Base-by-base conservation (phyloP, 2,797 vertebrate species). In the Huso huso region DNA sequence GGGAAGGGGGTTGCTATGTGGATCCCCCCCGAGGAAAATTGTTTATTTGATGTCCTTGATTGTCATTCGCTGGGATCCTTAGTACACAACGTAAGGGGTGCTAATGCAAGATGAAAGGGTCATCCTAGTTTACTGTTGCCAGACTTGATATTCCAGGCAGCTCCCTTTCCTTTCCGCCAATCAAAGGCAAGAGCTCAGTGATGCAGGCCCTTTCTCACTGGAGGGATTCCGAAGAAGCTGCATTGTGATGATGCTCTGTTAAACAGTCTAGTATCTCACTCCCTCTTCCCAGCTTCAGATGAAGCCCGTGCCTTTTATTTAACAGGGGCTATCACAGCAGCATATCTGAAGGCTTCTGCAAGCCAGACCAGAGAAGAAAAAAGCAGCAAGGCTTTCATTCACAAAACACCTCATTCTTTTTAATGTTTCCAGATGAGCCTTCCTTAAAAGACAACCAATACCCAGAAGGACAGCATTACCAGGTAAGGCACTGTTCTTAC, bases 191-290 rank as follows among this genome's bases (percentile, higher is more conserved):
- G 84, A 80, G 81, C 87, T 84, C 74, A 49, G 76, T 87, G 88
- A 89, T 88, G 88, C 83, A 81, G 86, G 81, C 79, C 78, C 82
- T 76, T 83, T 89, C 84, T 92, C 87, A 86, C 89, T 89, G 91
- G 91, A 95, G 93, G 93, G 92, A 94, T 92, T 94, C 94, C 93
- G 79, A 88, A 81, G 88, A 86, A 91, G 91, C 85, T 83, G 88
- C 90, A 75, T 87, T 69, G 85, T 93, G 89, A 90, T 83, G 87
- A 86, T 80, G 85, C 83, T 86, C 82, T 77, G 81, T 84, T 81
- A 86, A 87, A 76, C 78, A 84, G 75, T 76, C 83, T 86, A 73
- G 83, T 82, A 78, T 79, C 86, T 85, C 82, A 81, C 79, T 73
- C 75, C 65, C 63, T 55, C 8, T 71, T 10, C 75, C 66, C 74